Percentiles rank a stretch among this genome's conserved stretches.
These are phyloP conservation scores for Ormyrus pomaceus DNA, from an alignment of 2,888 invertebrate species.

Conservation along the genomic window DNA sequence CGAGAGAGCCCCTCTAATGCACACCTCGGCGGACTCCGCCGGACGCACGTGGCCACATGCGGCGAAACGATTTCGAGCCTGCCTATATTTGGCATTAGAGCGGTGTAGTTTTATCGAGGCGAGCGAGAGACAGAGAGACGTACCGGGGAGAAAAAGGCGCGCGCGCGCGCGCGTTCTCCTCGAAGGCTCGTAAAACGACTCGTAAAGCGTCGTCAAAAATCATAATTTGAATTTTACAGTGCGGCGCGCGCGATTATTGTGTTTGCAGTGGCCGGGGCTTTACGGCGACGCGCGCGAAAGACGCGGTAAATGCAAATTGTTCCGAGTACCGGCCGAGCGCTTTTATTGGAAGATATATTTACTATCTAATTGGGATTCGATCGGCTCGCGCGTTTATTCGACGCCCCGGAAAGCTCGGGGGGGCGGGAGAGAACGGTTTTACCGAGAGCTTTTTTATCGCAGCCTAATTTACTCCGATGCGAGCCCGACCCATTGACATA, in stretches of 20 bases:
- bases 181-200: slow-evolving; percentile 50
- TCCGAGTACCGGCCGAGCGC: slow-evolving; percentile 33
- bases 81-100: slow-evolving; percentile 43
- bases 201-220: slow-evolving; percentile 51
- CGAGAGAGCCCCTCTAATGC: neutral
- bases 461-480: too few species aligned
- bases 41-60: neutral
- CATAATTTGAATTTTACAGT: slow-evolving; percentile 54
- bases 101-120: slow-evolving; percentile 34
- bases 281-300: slow-evolving; percentile 31
- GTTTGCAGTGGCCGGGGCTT: slow-evolving; percentile 52
- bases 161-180: neutral
- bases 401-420: neutral
- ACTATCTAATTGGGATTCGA: slow-evolving; percentile 49
- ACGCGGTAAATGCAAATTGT: slow-evolving; percentile 51
- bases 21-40: neutral
- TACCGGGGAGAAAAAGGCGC: neutral
- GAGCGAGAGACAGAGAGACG: neutral
- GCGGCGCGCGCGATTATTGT: slow-evolving; percentile 39
- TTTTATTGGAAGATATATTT: slow-evolving; percentile 45
- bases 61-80: slow-evolving; percentile 26
- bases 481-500: too few species aligned
- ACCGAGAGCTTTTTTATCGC: neutral
- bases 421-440: slow-evolving; percentile 19
- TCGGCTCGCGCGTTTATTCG: slow-evolving; percentile 23